Evolutionary conservation across 2,888 invertebrate species (phyloP).

Genomic region (Mythimna loreyi): DNA sequence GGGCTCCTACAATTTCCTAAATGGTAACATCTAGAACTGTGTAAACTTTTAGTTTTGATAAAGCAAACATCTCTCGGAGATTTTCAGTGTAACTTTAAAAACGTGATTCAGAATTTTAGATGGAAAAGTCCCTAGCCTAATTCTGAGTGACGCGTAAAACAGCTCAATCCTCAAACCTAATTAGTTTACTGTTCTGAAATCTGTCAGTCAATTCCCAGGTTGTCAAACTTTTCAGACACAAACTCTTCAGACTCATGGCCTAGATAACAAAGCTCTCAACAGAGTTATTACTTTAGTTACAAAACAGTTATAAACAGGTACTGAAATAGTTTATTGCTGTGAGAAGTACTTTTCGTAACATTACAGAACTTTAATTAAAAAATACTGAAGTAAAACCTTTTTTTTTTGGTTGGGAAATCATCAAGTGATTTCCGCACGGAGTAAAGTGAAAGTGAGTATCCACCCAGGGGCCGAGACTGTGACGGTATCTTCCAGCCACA

Average conservation of each 20-base stretch:
- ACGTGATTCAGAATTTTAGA: neutral
- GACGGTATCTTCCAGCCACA: too few relatives aligned
- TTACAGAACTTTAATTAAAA: neutral
- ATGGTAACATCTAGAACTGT: too few relatives aligned
- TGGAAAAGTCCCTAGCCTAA: neutral
- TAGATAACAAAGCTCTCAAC: slow-evolving; percentile 24
- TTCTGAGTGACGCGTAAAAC: neutral
- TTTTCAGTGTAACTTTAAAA: neutral
- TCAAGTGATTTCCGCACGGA: too few relatives aligned
- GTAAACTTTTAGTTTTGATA: too few relatives aligned
- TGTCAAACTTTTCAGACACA: slow-evolving; percentile 46
- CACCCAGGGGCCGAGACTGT: too few relatives aligned
- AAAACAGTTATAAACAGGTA: neutral
- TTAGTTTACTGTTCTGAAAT: slow-evolving; percentile 14
- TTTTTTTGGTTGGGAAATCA: too few relatives aligned
- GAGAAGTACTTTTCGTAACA: slow-evolving; percentile 4
- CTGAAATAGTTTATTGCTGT: slow-evolving; percentile 3
- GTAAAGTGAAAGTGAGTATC: too few relatives aligned
- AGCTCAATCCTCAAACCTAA: slow-evolving; percentile 5
- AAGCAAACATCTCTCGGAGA: neutral
- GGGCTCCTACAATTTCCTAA: too few relatives aligned
- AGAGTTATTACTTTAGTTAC: slow-evolving; percentile 16
- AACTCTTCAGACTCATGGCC: slow-evolving; percentile 35
- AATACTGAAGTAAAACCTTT: too few relatives aligned
- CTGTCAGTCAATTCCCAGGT: slow-evolving; percentile 28